Evolutionary conservation across 37 sponge, comb jelly and placozoan genomes (phyloP), one percentile per base, ranked within the genome.

Genomic region (Haliclona indistincta): DNA sequence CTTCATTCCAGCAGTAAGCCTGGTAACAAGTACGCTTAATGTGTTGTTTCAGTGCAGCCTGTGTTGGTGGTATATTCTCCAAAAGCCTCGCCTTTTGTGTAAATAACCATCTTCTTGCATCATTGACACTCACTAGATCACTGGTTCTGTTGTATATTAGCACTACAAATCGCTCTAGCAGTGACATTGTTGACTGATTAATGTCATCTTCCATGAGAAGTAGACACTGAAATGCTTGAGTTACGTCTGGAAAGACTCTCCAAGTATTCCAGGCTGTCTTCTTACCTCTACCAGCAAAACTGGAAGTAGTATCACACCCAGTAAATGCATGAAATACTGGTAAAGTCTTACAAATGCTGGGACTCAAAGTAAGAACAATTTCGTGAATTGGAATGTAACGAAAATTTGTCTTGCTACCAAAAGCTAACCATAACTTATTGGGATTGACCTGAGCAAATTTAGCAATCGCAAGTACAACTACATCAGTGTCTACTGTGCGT

Each of bases 381-480:
- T 71, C 43, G 2, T 26, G 38, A 30, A 71, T 71, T n/a, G 38
- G 23, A 54, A 71, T 23, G 13, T 23, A 19, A 33, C 36, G 38
- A 5, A 6, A 43, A 20, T 44, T 49, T 2, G 56, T 71, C 33
- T 54, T 54, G 51, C 56, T 71, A 36, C 73, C 73, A 28, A 71
- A 71, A 43, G 56, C 73, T n/a, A 71, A 54, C 70, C 70, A 69
- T 6, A 69, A 28, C 51, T 69, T 49, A 42, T 69, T 26, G n/a
- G 70, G 70, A 69, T 25, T 34, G 13, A 69, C 43, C 49, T 42
- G 49, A 69, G 32, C n/a, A 49, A 69, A 69, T 32, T 29, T 22
- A 6, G 65, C 65, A 34, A 76, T 76, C 37, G 66, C 77, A 23
- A 76, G 64, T 30, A 76, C 77, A n/a, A 76, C 77, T 26, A 63